Percentiles rank a stretch among this genome's conserved stretches.
Conservation (phyloP, 2,888 invertebrate species). For the Argyresthia goedartella region DNA sequence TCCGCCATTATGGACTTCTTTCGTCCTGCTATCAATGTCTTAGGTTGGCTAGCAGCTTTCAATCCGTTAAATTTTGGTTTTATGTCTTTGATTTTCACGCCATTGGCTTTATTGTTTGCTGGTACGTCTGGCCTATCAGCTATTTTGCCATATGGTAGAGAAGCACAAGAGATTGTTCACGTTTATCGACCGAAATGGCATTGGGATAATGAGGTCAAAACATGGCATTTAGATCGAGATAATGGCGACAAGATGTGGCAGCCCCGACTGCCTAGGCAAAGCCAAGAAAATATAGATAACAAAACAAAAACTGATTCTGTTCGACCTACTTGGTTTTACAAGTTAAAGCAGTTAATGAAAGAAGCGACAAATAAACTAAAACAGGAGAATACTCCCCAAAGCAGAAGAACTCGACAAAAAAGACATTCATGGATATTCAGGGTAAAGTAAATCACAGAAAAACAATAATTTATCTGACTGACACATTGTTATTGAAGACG, state of each 20-base stretch:
- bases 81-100: conserved; percentile 73
- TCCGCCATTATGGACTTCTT: conserved; percentile 55
- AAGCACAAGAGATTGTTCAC: conserved; percentile 45
- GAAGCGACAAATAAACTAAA: conserved; percentile 24
- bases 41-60: conserved; percentile 65
- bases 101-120: conserved; percentile 73
- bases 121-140: conserved; percentile 73
- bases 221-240: conserved; percentile 55
- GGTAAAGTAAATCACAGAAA: conserved; percentile 21
- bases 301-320: conserved; percentile 12
- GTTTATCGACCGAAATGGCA: conserved; percentile 66
- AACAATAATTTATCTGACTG: too few relatives aligned
- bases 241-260: conserved; percentile 36
- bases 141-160: conserved; percentile 65
- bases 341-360: conserved; percentile 36
- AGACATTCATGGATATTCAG: conserved; percentile 34
- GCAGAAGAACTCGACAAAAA: conserved; percentile 33
- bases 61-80: conserved; percentile 73
- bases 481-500: too few relatives aligned
- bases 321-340: conserved; percentile 27
- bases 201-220: conserved; percentile 69
- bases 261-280: conserved; percentile 21
- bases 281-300: conserved; percentile 17
- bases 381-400: conserved; percentile 24
- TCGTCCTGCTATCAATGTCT: conserved; percentile 58